Conservation (phyloP, 2,888 invertebrate species). For the Sinohyriopsis cumingii region DNA sequence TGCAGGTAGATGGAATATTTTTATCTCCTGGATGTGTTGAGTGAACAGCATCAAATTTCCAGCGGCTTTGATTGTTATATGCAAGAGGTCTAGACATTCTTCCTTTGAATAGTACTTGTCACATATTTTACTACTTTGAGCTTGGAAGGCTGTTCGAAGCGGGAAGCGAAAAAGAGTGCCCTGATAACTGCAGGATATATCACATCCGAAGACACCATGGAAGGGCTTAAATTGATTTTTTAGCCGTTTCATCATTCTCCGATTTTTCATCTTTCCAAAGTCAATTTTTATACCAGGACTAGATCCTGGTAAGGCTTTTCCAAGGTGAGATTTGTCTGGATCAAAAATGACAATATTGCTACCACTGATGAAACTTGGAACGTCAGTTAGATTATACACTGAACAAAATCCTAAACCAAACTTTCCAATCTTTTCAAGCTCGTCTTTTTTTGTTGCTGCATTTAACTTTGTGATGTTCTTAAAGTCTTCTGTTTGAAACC, state of each 20-base stretch:
- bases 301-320: slow-evolving; percentile 27
- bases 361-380: slow-evolving; percentile 66
- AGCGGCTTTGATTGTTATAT: slow-evolving; percentile 45
- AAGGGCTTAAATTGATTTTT: slow-evolving; percentile 65
- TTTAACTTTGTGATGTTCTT: slow-evolving; percentile 63
- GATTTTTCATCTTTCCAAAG: slow-evolving; percentile 21
- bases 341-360: slow-evolving; percentile 66
- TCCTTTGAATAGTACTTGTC: slow-evolving; percentile 40
- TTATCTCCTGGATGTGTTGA: slow-evolving; percentile 59
- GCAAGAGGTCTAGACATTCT: slow-evolving; percentile 54
- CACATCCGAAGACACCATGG: slow-evolving; percentile 52
- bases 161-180: slow-evolving; percentile 68
- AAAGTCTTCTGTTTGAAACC: slow-evolving; percentile 63
- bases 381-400: slow-evolving; percentile 67
- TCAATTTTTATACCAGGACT: slow-evolving; percentile 43
- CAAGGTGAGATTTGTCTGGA: slow-evolving; percentile 61
- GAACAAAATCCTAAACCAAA: slow-evolving; percentile 69
- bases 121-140: slow-evolving; percentile 58
- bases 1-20: slow-evolving; percentile 50
- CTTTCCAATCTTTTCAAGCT: slow-evolving; percentile 62
- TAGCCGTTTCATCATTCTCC: slow-evolving; percentile 37
- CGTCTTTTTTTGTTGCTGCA: slow-evolving; percentile 60
- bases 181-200: slow-evolving; percentile 24
- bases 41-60: slow-evolving; percentile 64
- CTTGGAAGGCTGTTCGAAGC: slow-evolving; percentile 57